Conservation (phyloP, 92 coral and sea anemone genomes). For the Epizoanthus rinbou region DNA sequence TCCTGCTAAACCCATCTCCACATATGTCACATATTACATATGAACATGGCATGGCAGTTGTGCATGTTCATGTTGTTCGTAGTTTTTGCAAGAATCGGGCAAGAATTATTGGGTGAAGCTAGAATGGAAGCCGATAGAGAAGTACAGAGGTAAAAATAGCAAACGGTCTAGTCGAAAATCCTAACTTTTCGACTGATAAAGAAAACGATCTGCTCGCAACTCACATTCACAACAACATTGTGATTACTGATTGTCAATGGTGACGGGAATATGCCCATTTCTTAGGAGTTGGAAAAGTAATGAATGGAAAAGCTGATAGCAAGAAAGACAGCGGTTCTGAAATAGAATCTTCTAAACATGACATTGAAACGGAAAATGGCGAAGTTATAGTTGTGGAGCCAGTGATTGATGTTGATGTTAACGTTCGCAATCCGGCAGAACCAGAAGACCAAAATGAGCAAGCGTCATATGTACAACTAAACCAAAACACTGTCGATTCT, state of each 20-base stretch:
- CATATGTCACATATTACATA: no score
- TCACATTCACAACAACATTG: not conserved
- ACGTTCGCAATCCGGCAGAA: not conserved
- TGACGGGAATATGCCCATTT: no score
- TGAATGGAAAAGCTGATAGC: slow-evolving; percentile 14
- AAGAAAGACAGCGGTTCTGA: not conserved
- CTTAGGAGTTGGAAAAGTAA: not conserved
- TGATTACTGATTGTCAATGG: no score
- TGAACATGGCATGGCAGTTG: no score
- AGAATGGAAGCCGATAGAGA: not conserved
- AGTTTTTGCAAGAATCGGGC: not conserved
- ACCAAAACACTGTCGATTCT: slow-evolving; percentile 2
- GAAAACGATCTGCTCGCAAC: not conserved
- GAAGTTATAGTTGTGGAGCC: not conserved
- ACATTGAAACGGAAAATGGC: not conserved
- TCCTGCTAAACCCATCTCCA: not conserved
- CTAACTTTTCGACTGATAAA: not conserved
- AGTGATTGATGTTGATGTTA: not conserved
- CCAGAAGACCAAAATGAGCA: not conserved
- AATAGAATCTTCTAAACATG: slow-evolving; percentile 4
- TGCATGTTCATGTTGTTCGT: not conserved
- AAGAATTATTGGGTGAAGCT: no score
- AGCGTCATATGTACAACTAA: not conserved
- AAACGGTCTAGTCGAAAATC: not conserved
- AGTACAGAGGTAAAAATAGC: not conserved